Evolutionary conservation across 2,113 vertebrate species (phyloP), one percentile per base, ranked within the genome.

Genomic region (Brachypodius melanocephalos): DNA sequence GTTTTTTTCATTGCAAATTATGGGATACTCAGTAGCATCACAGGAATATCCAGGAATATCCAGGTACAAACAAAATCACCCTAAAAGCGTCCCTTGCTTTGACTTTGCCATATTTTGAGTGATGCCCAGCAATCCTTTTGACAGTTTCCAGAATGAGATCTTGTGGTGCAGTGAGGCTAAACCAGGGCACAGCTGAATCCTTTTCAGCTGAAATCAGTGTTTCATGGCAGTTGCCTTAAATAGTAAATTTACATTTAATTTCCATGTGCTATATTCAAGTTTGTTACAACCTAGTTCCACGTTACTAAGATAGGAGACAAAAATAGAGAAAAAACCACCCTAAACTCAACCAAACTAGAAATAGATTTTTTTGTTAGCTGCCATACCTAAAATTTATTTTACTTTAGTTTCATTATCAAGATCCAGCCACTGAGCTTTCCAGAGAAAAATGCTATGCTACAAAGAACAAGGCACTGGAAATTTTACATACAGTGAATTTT

Each of bases 191-290:
- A 90, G 91, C 76, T 85, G 84, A 95, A 88, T 66, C 46, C 73
- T 51, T 36, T 72, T 38, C 91, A 82, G 87, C 85, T 89, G 74
- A 87, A 86, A 61, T 82, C 66, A 57, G 40, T 67, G 38, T 86
- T 94, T 86, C 73, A 36, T 29, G 32, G 81, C 77, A 91, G 71
- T 83, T 85, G 65, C 87, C 54, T 92, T 87, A 89, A 91, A 92
- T 42, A 95, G 85, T 28, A 54, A 46, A 95, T 94, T 88, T 91
- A 85, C 80, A 95, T 89, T 95, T 85, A 31, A 97, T 95, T 86
- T 95, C 83, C 91, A 85, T 72, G 51, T 79, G 67, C 71, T 93
- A 88, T 82, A 79, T 19, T 48, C 67, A 86, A 85, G 49, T 69
- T 94, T 79, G 46, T 65, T 87, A 89, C 82, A 94, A 94, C 71